Base-by-base conservation (phyloP, 2,797 vertebrate species). In the Lepidocolaptes lacrymiger region DNA sequence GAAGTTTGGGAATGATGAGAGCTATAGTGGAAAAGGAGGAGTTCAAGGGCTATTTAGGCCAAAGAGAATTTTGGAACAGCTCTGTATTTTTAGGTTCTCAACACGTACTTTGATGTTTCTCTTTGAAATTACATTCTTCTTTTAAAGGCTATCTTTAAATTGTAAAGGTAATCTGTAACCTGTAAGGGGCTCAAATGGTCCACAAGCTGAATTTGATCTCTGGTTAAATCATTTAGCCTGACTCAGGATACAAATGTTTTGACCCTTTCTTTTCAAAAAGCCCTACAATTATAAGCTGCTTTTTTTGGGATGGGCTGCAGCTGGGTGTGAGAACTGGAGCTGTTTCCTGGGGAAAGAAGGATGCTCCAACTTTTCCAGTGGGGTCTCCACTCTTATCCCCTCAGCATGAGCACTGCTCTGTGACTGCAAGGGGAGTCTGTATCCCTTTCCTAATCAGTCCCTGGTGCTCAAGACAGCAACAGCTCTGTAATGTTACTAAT, bases 321-420 rank as follows among this genome's bases (percentile, higher is more conserved):
- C 71, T 7, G 37, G 2, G 17, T 43, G 26, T n/a, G 69, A 80
- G 74, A n/a, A 28, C 55, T 46, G 37, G 46, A 21, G 30, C 30
- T 7, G 17, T 34, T 49, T 90, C 36, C 18, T 1, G 0, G 19
- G 49, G 26, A 66, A 81, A 39, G 32, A 85, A 67, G 64, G 75
- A 55, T 88, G 46, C 59, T 84, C 58, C 1, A 1, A 36, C 27
- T 56, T 66, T 81, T 64, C 56, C 44, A 55, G 16, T 0, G 1
- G 26, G 49, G 9, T 64, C 36, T 82, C 43, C 2, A 0, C 27
- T 77, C 32, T 37, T 4, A 1, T 67, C 54, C 30, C 44, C 0
- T 0, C 39, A 46, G 46, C 46, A 27, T 26, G 30, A 66, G 37
- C n/a, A n/a, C 84, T 39, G 67, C 44, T 49, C 26, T 37, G 36